These are phyloP conservation scores for Odontothrips loti DNA, from an alignment of 2,888 invertebrate species.

Conservation along the genomic window DNA sequence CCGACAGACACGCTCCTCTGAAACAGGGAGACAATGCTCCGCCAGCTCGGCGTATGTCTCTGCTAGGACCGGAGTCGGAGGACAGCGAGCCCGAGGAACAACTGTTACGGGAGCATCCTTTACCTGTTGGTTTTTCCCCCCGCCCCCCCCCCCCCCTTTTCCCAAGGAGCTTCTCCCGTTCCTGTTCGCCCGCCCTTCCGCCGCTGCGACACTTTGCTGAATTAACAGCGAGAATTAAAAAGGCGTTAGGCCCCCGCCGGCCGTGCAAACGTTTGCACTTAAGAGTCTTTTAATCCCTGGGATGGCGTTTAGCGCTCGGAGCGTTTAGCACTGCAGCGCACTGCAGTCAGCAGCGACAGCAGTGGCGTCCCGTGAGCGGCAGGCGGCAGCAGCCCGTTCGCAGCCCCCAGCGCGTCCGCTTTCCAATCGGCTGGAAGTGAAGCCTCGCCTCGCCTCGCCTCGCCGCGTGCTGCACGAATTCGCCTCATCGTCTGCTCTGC, in stretches of 20 bases:
- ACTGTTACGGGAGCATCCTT: too few species aligned
- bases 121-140: neutral
- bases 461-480: too few species aligned
- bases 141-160: neutral
- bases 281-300: neutral
- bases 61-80: too few species aligned
- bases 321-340: neutral
- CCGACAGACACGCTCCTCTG: too few species aligned
- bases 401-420: too few species aligned
- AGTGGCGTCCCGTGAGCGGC: neutral
- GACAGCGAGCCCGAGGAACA: too few species aligned
- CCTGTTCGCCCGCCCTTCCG: neutral
- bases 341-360: neutral
- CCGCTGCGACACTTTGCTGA: neutral
- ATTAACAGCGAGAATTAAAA: conserved; percentile 6
- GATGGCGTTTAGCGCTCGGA: neutral
- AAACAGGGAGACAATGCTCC: too few species aligned
- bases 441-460: too few species aligned
- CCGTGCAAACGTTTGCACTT: neutral
- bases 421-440: too few species aligned
- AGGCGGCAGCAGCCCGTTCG: neutral
- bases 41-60: too few species aligned
- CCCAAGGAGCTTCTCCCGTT: neutral
- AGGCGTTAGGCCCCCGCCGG: neutral
- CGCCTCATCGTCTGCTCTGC: too few species aligned